Base-by-base conservation (phyloP, 1,140 invertebrate genomes). In the Triops cancriformis region DNA sequence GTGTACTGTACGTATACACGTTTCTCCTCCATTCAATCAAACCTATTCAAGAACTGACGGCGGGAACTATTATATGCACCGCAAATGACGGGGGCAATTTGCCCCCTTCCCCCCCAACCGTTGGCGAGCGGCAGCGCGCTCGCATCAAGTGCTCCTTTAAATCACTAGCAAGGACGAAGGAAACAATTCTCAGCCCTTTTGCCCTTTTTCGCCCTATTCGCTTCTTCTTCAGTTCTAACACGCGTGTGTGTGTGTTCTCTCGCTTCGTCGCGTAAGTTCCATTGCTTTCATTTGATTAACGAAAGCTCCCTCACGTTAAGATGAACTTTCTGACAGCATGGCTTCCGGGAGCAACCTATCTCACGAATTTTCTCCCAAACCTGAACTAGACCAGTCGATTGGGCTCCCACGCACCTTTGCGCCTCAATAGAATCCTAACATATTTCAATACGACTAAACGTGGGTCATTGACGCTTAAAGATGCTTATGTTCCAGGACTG, bases 21-120 rank as follows among this genome's bases (percentile, higher is more conserved):
- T 64, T 64, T 23, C 18, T 23, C 9, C 23, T 64, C 51, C 23
- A 64, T 64, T 64, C 51, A 64, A 64, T 64, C 51, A 64, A 14
- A 64, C 51, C 51, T 64, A 64, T 64, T 64, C 51, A 64, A 64
- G 51, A 9, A 23, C 51, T 64, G 51, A 64, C 51, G 51, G 51
- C 51, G 51, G 51, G 51, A 64, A 64, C 51, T 64, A 64, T 64
- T 64, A 64, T 64, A 64, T 9, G 51, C 23, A 64, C 51, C 51
- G 51, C 51, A 64, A 64, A 64, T 64, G 51, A 64, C 51, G 51
- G 51, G 51, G 51, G 51, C 51, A 64, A 64, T 64, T 64, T 64
- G 51, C 51, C 51, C 18, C 23, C 23, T 18, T 18, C 23, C 23
- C 23, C 51, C 23, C 23, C 51, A 9, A n/a, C 51, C 51, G 4